Base-by-base conservation (phyloP, 2,113 vertebrate species). In the Lamprologus callipterus region DNA sequence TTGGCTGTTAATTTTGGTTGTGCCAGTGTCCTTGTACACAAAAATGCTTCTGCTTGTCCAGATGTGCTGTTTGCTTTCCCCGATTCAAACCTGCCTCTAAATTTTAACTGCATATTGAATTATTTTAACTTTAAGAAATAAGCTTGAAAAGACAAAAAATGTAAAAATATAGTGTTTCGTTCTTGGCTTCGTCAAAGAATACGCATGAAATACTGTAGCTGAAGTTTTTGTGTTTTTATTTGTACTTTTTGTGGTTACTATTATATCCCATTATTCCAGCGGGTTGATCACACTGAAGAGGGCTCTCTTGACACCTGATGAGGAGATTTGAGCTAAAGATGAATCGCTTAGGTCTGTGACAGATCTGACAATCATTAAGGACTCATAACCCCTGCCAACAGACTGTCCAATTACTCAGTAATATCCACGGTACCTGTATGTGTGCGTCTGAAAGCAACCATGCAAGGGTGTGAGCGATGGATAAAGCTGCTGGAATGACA, bases 301-400 rank as follows among this genome's bases (percentile, higher is more conserved):
- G 33, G 35, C 19, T 23, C 13, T 65, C 85, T 14, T 80, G 53
- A 55, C 78, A 57, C 78, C 9, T 79, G 79, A 89, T 82, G 55
- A 80, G 81, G 75, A 58, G 88, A 90, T 83, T 51, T 55, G 1
- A 28, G 5, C 68, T 37, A 60, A 79, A 85, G 78, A 81, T 60
- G 31, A 80, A 88, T 90, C 68, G 78, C 57, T 75, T n/a, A 33
- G 80, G 42, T 82, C 55, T 31, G 82, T 45, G 86, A 86, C 86
- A 83, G 82, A 81, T 54, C 88, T 90, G 89, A 91, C 89, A 92
- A 86, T 93, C 89, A 93, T 42, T 89, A 88, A 92, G 63, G 86
- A 86, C 47, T 81, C 86, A 47, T 47, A 85, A 85, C 88, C 83
- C 83, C 88, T 13, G 53, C 83, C 83, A 82, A 90, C 83, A 84